Evolutionary conservation across 1,140 invertebrate species (phyloP).

Genomic region (Watersipora subatra): DNA sequence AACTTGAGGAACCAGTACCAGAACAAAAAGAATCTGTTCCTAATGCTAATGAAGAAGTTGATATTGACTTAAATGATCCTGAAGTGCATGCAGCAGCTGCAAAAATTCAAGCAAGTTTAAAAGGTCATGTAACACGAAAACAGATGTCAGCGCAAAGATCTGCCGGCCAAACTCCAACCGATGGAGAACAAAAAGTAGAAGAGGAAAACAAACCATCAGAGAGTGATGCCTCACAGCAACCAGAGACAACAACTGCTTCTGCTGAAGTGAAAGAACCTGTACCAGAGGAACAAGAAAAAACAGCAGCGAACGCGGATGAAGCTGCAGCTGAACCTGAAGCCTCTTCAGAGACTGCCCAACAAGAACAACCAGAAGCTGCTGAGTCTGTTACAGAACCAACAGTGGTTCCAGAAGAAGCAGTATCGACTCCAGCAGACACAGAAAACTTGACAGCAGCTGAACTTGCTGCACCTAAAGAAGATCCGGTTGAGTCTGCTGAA

Average conservation of each 20-base stretch:
- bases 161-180: no score
- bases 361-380: background rate
- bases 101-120: background rate
- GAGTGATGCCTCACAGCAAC: no score
- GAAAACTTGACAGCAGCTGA: background rate
- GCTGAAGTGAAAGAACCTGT: background rate
- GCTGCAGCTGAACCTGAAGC: background rate
- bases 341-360: background rate
- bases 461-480: background rate
- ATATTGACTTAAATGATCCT: no score
- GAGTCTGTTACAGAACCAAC: background rate
- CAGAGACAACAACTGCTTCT: background rate
- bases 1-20: no score
- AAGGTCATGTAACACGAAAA: conserved; percentile 5
- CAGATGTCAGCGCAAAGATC: no score
- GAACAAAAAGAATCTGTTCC: no score
- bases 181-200: no score
- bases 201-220: no score
- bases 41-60: no score
- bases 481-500: no score
- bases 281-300: background rate
- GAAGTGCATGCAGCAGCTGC: no score
- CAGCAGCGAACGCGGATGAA: background rate
- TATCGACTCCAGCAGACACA: background rate
- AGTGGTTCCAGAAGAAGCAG: background rate